These are phyloP conservation scores for Julus scanicus DNA, from an alignment of 2,888 invertebrate species.

Conservation along the genomic window DNA sequence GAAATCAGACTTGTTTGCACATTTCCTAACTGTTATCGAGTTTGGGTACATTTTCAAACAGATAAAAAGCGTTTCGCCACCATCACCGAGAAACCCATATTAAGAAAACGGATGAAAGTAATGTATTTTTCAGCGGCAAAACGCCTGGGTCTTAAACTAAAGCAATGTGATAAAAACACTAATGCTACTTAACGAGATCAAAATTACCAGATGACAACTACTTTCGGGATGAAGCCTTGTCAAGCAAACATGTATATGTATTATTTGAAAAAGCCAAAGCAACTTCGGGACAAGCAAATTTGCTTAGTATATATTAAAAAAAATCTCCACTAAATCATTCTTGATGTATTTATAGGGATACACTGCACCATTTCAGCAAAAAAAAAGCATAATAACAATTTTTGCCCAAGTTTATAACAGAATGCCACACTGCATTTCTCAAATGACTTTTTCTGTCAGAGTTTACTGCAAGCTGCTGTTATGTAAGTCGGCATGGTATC, in stretches of 20 bases:
- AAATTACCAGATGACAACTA: not conserved
- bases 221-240: not conserved
- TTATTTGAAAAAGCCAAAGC: not conserved
- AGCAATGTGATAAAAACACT: not conserved
- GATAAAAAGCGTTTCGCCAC: not conserved
- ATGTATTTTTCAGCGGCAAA: not conserved
- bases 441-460: not conserved
- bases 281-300: not conserved
- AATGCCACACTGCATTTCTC: not conserved
- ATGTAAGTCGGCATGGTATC: not conserved
- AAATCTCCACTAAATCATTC: not conserved
- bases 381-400: not conserved
- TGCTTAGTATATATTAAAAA: not conserved
- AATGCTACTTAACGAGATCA: not conserved
- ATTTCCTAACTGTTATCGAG: conserved; percentile 31
- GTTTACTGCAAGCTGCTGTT: not conserved
- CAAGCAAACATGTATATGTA: too few relatives aligned
- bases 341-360: not conserved
- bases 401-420: not conserved
- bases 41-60: conserved; percentile 33
- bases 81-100: not conserved
- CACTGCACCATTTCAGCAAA: not conserved
- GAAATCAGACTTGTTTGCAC: conserved; percentile 31
- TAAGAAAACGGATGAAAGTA: not conserved
- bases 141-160: not conserved